Conservation (phyloP, 1,140 invertebrate genomes). For the Gonioctena quinquepunctata region DNA sequence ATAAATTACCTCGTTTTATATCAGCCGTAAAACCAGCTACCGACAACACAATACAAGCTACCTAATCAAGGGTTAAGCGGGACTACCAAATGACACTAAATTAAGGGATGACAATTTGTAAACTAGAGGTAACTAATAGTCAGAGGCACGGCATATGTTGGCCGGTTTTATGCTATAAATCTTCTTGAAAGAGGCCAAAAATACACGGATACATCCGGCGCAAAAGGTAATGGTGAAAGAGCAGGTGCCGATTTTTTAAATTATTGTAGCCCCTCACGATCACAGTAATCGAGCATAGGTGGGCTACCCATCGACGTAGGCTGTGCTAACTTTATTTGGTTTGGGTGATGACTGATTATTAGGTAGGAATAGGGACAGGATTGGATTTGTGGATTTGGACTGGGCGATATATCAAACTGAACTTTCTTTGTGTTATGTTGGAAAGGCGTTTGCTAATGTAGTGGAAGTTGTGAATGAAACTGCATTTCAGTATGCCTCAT, state of each 20-base stretch:
- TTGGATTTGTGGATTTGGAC: too few relatives aligned
- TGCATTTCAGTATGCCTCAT: too few relatives aligned
- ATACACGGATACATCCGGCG: slow-evolving; percentile 20
- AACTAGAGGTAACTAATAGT: slow-evolving; percentile 11
- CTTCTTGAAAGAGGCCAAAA: slow-evolving; percentile 12
- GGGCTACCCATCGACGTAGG: slow-evolving; percentile 25
- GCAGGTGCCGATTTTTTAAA: slow-evolving; percentile 39
- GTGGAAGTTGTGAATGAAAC: too few relatives aligned
- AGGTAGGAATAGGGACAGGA: not conserved
- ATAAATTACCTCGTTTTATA: slow-evolving; percentile 8
- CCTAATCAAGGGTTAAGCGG: slow-evolving; percentile 9
- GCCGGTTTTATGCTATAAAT: slow-evolving; percentile 4
- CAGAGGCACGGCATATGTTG: slow-evolving; percentile 7
- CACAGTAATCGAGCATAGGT: slow-evolving; percentile 30
- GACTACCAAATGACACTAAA: slow-evolving; percentile 21
- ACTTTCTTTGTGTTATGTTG: too few relatives aligned
- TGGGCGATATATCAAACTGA: not conserved
- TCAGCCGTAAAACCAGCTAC: slow-evolving; percentile 4
- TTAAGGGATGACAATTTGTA: slow-evolving; percentile 22
- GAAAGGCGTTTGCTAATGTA: too few relatives aligned
- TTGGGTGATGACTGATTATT: not conserved
- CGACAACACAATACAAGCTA: not conserved
- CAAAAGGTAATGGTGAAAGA: slow-evolving; percentile 2
- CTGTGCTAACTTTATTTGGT: slow-evolving; percentile 32
- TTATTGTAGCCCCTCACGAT: slow-evolving; percentile 38